These are phyloP conservation scores for Drosophila orena DNA, from an alignment of 1,140 invertebrate genomes.

Conservation along the genomic window DNA sequence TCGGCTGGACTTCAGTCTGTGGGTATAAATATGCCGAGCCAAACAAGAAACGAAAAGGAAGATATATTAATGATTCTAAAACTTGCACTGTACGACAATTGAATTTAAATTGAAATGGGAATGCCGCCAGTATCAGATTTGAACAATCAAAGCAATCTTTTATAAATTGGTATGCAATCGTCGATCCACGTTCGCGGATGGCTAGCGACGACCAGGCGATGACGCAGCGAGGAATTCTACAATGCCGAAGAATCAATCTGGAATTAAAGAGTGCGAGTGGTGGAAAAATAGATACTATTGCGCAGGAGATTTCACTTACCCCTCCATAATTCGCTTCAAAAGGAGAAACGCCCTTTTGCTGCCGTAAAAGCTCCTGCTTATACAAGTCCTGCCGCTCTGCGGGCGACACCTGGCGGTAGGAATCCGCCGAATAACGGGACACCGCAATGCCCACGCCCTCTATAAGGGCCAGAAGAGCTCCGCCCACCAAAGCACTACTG, in stretches of 20 bases:
- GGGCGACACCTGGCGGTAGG: constrained; percentile 54
- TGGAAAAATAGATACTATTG: not conserved
- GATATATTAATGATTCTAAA: constrained; percentile 54
- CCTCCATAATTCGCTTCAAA: not conserved
- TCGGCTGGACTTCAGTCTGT: constrained; percentile 23
- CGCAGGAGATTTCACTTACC: not conserved
- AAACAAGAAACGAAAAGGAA: constrained; percentile 38
- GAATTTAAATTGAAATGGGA: constrained; percentile 67
- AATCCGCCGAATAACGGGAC: constrained; percentile 55
- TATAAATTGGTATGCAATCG: constrained; percentile 59
- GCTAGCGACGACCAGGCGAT: constrained; percentile 25
- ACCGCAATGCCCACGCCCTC: constrained; percentile 59
- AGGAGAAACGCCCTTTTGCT: not conserved
- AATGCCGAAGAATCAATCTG: constrained; percentile 54
- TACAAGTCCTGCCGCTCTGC: constrained; percentile 45
- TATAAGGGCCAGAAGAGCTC: constrained; percentile 59
- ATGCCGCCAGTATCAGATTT: constrained; percentile 26
- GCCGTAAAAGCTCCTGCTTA: constrained; percentile 23
- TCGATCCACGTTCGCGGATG: constrained; percentile 22
- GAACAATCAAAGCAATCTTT: constrained; percentile 40
- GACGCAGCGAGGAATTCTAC: constrained; percentile 36
- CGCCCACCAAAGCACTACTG: constrained; percentile 64
- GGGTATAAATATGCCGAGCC: constrained; percentile 51
- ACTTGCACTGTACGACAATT: constrained; percentile 61
- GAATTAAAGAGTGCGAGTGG: constrained; percentile 7